These are phyloP conservation scores for Microplitis manilae DNA, from an alignment of 2,888 invertebrate genomes.

Conservation along the genomic window DNA sequence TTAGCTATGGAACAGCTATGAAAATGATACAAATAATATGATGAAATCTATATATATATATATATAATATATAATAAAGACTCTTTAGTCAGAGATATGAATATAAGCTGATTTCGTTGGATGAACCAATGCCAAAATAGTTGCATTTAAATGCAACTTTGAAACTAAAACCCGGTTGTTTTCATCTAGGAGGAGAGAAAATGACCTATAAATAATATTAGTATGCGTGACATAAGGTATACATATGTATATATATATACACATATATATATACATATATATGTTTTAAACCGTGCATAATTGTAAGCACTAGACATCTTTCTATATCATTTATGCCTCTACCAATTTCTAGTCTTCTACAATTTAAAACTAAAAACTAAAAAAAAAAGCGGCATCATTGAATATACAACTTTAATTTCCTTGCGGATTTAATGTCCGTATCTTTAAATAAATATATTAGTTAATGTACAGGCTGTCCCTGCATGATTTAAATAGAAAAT, in stretches of 20 bases:
- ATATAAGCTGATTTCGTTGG: slow-evolving; percentile 39
- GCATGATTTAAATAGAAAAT: slow-evolving; percentile 20
- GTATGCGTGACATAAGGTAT: slow-evolving; percentile 22
- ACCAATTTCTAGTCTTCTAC: slow-evolving; percentile 6
- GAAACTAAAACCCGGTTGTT: slow-evolving; percentile 23
- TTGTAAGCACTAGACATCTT: neutral
- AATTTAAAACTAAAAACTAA: slow-evolving; percentile 4
- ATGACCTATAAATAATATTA: slow-evolving; percentile 38
- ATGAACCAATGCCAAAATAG: slow-evolving; percentile 34
- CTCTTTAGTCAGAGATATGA: slow-evolving; percentile 32
- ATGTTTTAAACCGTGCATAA: slow-evolving; percentile 16
- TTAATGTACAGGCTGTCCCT: slow-evolving; percentile 5
- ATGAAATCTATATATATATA: slow-evolving; percentile 12
- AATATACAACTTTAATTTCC: slow-evolving; percentile 29
- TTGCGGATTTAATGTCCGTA: slow-evolving; percentile 21
- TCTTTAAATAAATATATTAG: slow-evolving; percentile 4
- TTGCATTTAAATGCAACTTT: slow-evolving; percentile 26
- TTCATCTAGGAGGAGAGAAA: slow-evolving; percentile 28
- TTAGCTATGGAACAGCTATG: slow-evolving; percentile 67
- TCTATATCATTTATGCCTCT: slow-evolving; percentile 19
- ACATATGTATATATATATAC: too few relatives aligned
- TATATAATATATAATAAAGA: slow-evolving; percentile 33
- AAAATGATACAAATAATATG: slow-evolving; percentile 63
- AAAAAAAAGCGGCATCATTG: slow-evolving; percentile 10
- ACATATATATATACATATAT: neutral